Evolutionary conservation across 2,113 vertebrate genomes (phyloP), one percentile per base, ranked within the genome.

Genomic region (Epinephelus fuscoguttatus): DNA sequence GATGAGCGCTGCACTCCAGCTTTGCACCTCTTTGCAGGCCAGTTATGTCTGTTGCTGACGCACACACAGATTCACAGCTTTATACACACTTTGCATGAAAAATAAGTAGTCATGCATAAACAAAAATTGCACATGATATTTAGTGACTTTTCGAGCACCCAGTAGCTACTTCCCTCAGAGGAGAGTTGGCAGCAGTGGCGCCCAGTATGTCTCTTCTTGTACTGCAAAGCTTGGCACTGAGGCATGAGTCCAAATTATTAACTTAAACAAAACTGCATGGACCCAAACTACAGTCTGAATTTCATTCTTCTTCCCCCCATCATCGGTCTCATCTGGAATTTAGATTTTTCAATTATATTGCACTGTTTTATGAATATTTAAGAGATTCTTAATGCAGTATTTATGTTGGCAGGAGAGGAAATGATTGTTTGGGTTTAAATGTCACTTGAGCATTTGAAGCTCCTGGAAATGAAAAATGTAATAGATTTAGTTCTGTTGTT

Each of bases 331-430:
- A 10, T 56, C 19, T 47, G 19, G 33, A n/a, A 25, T 45, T 33
- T 10, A 45, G 14, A 73, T 37, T 57, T 53, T 73, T 13, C 47
- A 64, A 69, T 75, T 4, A 59, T 11, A 40, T 50, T 1, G 3
- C 63, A 14, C 17, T 19, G 15, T 78, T 52, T 27, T 59, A 68
- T 79, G 62, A 69, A 63, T 74, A 74, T 83, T 60, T 70, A 33
- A 60, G 19, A 10, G 49, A 21, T 53, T 70, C 37, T n/a, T 11
- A 61, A 70, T 84, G 66, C 33, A 75, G 15, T 75, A 79, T 79
- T 64, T 37, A 75, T 76, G 25, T 14, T 47, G 57, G 69, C 49
- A 68, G 72, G 42, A 9, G 56, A 80, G 27, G 12, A 18, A 30
- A 27, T 57, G 61, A 75, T 70, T 61, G 45, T 60, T 42, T 45